Base-by-base conservation (phyloP, 1,140 invertebrate species). In the Diorhabda sublineata region DNA sequence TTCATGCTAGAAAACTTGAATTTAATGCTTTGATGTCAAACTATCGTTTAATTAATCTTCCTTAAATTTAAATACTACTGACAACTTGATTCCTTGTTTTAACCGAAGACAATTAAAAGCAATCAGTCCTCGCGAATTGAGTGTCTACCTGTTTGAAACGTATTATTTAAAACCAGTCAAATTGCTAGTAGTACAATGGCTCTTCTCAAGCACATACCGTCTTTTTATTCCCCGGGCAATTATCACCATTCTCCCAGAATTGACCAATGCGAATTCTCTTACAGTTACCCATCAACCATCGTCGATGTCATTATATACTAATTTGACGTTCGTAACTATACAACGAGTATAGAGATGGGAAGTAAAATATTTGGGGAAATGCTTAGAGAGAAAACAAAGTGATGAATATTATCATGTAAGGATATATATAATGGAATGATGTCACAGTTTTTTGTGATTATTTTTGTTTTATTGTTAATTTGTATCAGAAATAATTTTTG, bases 251-350 rank as follows among this genome's bases (percentile, higher is more conserved):
- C 47, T 52, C 58, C 65, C 58, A 41, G 65, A 67, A 67, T 67
- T 67, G 65, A 60, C 65, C 65, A 67, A n/a, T 67, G 58, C 65
- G 58, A 43, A 11, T 58, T 59, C 60, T 60, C 52, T 67, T 67
- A 60, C 60, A 67, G 60, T 67, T 67, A 67, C 57, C 65, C 56
- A 60, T 52, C 58, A 60, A 60, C 65, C 65, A 67, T 58, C 65
- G 45, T 42, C 58, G 52, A 67, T 59, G 58, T 67, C 65, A 67
- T 67, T 67, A 67, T 67, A 59, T 11, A 67, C 65, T 67, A 61
- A 67, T 67, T 61, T 67, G 58, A 67, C 56, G 57, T 67, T 57
- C 57, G 58, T 43, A 59, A 58, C 65, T 61, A 67, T 61, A 67
- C 42, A 60, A 42, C 4, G 42, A 60, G 41, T 60, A n/a, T 52